Percentiles rank a stretch among this genome's conserved stretches.
phyloP scores from a whole-genome alignment of 2,888 invertebrate genomes.

The Drosophila niveifrons region DNA sequence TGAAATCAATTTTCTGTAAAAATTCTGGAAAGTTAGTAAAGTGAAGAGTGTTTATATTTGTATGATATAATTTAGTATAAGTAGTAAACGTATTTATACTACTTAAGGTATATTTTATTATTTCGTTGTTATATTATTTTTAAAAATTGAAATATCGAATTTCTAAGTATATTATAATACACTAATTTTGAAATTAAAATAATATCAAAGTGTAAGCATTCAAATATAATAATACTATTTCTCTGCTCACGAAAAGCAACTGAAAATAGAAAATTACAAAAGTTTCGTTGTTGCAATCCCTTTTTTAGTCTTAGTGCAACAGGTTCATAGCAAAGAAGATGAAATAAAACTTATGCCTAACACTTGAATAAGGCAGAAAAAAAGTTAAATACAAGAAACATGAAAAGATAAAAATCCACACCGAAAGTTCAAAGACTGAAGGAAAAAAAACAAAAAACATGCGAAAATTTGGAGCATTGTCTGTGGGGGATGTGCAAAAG shows the following conservation, averaged over 20 bases:
- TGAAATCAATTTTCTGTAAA: no score
- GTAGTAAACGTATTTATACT: no score
- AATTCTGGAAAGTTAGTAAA: no score
- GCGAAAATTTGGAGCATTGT: conserved; percentile 48
- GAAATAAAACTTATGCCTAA: conserved; percentile 5
- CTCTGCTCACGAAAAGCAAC: not conserved
- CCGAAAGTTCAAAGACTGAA: conserved; percentile 40
- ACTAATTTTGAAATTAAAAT: no score
- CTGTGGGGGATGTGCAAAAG: conserved; percentile 23
- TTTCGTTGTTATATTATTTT: no score
- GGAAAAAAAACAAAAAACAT: conserved; percentile 19
- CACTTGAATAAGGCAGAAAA: conserved; percentile 3
- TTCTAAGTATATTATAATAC: no score
- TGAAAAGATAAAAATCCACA: conserved; percentile 19
- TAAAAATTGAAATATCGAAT: no score
- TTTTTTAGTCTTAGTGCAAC: conserved; percentile 22
- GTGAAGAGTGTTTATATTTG: no score
- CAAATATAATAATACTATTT: not conserved
- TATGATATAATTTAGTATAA: no score
- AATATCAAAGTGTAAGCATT: not conserved
- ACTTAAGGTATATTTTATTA: no score
- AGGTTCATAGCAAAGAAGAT: conserved; percentile 23
- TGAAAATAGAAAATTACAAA: not conserved
- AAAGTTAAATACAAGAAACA: not conserved
- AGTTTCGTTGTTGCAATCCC: not conserved